Evolutionary conservation across 1,140 invertebrate species (phyloP), one percentile per base, ranked within the genome.

Genomic region (Coenobita brevimanus): DNA sequence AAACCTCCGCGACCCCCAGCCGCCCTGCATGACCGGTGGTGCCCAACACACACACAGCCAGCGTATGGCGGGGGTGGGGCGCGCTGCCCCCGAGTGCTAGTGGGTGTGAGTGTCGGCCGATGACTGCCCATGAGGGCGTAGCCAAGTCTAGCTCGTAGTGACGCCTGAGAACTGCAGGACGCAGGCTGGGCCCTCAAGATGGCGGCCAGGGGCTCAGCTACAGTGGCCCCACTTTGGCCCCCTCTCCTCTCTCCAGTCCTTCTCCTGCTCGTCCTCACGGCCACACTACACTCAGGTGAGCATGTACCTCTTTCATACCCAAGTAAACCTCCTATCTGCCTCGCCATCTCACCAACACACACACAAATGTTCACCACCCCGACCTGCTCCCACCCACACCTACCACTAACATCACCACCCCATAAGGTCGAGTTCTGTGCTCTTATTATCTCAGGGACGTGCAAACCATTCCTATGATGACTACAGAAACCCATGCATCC

Each of bases 21-120:
- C 67, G 50, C 82, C 82, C 79, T 84, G 82, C 69, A 84, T 84
- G 82, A 71, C 82, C 82, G 27, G 82, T 84, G 69, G 46, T 84
- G 82, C 69, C 69, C 82, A 84, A 50, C 82, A 84, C 82, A 84
- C 69, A 84, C 69, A 84, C 50, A 75, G 67, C 82, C 82, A 75
- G 69, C 82, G 82, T 83, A 83, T 83, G 81, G 81, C 81, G 82
- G 82, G 82, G 82, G 69, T 75, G 82, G 82, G 82, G 82, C 82
- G 82, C 82, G 69, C 50, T 75, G 82, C 82, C 71, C 82, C 82
- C 82, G 62, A 75, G 82, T 84, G 69, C 69, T 84, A 84, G 82
- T 84, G 82, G 82, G 82, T 84, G 82, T 75, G 33, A 84, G 82
- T 75, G 82, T 73, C 46, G 46, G 17, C 50, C 57, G 33, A 75